A percentile compares a stretch with the other conserved stretches of the same genome.
Evolutionary conservation across 2,888 invertebrate species (phyloP).

Genomic region (Agelastica alni): DNA sequence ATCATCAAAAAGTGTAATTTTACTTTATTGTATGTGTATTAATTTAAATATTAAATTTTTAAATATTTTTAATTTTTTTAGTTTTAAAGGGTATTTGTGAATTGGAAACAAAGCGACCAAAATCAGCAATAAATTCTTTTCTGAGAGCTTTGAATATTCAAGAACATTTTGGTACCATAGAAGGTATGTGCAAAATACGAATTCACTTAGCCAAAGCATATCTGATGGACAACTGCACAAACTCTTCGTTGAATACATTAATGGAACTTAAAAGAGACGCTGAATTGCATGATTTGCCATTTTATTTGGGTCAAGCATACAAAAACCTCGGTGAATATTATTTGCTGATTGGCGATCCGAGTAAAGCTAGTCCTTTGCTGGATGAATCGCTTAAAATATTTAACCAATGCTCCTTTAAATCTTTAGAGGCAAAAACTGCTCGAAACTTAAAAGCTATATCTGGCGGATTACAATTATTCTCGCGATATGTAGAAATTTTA

Average conservation of each 20-base stretch:
- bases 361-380: constrained; percentile 47
- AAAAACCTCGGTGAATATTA: constrained; percentile 52
- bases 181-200: constrained; percentile 60
- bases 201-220: constrained; percentile 63
- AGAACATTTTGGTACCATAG: constrained; percentile 50
- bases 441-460: constrained; percentile 51
- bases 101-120: constrained; percentile 57
- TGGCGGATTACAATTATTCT: constrained; percentile 47
- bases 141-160: constrained; percentile 58
- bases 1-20: too few relatives aligned
- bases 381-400: constrained; percentile 48
- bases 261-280: constrained; percentile 21
- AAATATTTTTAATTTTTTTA: neutral
- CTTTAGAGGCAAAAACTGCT: constrained; percentile 43
- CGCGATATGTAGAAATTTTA: constrained; percentile 42
- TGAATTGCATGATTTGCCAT: constrained; percentile 41
- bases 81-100: constrained; percentile 62
- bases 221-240: constrained; percentile 44
- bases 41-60: neutral
- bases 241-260: constrained; percentile 42
- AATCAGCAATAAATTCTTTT: constrained; percentile 60
- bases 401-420: constrained; percentile 33
- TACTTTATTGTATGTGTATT: too few relatives aligned
- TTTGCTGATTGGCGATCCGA: constrained; percentile 45
- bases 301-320: constrained; percentile 49